Evolutionary conservation across 1,140 invertebrate species (phyloP).

Genomic region (Lepidostoma basale): DNA sequence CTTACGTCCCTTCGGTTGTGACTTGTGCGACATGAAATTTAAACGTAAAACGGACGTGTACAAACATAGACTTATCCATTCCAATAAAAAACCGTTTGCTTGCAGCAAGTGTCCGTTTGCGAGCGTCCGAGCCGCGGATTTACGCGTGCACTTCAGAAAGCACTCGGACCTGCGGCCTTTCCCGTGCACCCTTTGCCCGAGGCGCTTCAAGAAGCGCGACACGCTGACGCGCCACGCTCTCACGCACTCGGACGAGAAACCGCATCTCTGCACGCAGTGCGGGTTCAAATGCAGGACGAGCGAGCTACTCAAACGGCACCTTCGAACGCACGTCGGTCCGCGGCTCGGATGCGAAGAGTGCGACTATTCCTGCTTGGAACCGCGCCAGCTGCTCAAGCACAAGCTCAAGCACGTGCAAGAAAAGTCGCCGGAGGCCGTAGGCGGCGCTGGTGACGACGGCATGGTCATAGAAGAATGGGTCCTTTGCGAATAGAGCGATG

Average conservation of each 20-base stretch:
- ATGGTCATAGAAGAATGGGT: too few species aligned
- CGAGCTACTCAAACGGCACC: background rate
- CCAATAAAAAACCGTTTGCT: background rate
- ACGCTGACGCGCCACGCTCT: background rate
- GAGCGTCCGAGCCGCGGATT: background rate
- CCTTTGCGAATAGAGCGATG: too few species aligned
- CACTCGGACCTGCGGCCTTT: background rate
- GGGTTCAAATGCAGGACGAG: background rate
- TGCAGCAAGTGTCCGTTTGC: background rate
- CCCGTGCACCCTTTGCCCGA: background rate
- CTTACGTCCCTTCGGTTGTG: background rate
- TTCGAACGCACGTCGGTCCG: background rate
- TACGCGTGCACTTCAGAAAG: background rate
- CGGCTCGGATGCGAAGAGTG: background rate
- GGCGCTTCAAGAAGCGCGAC: background rate
- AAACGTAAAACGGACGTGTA: background rate
- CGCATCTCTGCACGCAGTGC: background rate
- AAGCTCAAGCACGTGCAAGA: background rate
- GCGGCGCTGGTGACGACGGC: too few species aligned
- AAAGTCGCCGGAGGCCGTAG: background rate
- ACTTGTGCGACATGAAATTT: background rate
- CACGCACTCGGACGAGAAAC: background rate
- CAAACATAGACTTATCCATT: conserved; percentile 15
- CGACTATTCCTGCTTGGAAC: background rate
- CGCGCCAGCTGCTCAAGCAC: background rate